Base-by-base conservation (phyloP, 2,888 invertebrate genomes). In the Oligia strigilis region DNA sequence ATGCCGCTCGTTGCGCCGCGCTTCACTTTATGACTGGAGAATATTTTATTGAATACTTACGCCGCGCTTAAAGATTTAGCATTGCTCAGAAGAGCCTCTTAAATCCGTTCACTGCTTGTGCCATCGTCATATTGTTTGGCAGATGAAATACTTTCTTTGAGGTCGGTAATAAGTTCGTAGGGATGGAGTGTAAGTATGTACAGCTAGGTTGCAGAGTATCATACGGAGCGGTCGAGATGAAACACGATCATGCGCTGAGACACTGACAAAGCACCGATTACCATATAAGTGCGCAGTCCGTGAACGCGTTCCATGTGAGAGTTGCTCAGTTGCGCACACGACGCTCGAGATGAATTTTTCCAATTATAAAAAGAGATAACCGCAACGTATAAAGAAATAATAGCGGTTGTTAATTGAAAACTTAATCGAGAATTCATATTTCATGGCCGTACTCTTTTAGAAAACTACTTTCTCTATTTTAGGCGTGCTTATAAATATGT, bases 21-120 rank as follows among this genome's bases (percentile, higher is more conserved):
- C 92, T 91, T 90, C 91, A 89, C 91, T 96, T 96, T 96, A 96
- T 92, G 94, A 92, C 91, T 87, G 88, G 89, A 84, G 89, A 92
- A 94, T 92, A 93, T 95, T 96, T 96, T 95, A 97, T 97, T 96
- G 96, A 96, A 97, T 96, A 95, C 95, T 95, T 93, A 94, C 91
- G 93, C 91, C 85, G 88, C 87, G 89, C 89, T 92, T 93, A 91
- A 94, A 93, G 91, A 92, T 93, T 93, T 89, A 91, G 87, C 91
- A 92, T 92, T 91, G 90, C 87, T 89, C 89, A 88, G 90, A 91
- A 92, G 89, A 90, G 89, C 87, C 88, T 82, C 91, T 93, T 93
- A 92, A 93, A 94, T 92, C 87, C 88, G 89, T 93, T 93, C 91
- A 92, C 90, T 91, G 92, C 92, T 91, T 89, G 91, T 90, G 88